These are phyloP conservation scores for Temnothorax unifasciatus DNA, from an alignment of 2,888 invertebrate genomes.

Conservation along the genomic window DNA sequence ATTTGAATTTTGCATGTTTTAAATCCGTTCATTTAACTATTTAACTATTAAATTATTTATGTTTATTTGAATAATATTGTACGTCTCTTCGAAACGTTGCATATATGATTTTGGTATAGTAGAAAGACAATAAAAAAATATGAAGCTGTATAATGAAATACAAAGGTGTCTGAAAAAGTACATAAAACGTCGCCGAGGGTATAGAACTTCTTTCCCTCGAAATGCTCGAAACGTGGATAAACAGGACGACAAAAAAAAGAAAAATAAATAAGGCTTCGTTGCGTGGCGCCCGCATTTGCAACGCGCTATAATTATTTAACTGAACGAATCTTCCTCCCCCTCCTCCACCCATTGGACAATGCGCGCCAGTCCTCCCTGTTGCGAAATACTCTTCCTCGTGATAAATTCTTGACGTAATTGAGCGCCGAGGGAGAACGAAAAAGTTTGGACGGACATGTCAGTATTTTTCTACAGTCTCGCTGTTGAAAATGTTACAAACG, in stretches of 20 bases:
- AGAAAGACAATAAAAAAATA: not conserved
- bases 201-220: slow-evolving; percentile 8
- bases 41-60: slow-evolving; percentile 4
- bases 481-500: slow-evolving; percentile 17
- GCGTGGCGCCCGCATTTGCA: slow-evolving; percentile 15
- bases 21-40: not conserved
- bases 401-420: slow-evolving; percentile 46
- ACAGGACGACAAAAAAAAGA: slow-evolving; percentile 30
- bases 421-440: slow-evolving; percentile 39
- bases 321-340: slow-evolving; percentile 45
- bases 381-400: slow-evolving; percentile 32
- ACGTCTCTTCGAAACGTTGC: not conserved
- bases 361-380: slow-evolving; percentile 15
- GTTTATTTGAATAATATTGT: not conserved
- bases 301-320: slow-evolving; percentile 68
- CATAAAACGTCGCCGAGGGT: not conserved
- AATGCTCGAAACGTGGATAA: slow-evolving; percentile 33
- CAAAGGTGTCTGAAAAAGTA: not conserved
- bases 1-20: not conserved
- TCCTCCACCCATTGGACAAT: slow-evolving; percentile 16
- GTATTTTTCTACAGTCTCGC: slow-evolving; percentile 33
- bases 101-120: not conserved
- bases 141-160: not conserved
- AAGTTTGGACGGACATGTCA: slow-evolving; percentile 8
- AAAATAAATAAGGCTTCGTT: slow-evolving; percentile 12